Percentiles rank a stretch among this genome's conserved stretches.
These are phyloP conservation scores for Gallinago paraguaiae DNA, from an alignment of 2,113 vertebrate species.

Conservation along the genomic window DNA sequence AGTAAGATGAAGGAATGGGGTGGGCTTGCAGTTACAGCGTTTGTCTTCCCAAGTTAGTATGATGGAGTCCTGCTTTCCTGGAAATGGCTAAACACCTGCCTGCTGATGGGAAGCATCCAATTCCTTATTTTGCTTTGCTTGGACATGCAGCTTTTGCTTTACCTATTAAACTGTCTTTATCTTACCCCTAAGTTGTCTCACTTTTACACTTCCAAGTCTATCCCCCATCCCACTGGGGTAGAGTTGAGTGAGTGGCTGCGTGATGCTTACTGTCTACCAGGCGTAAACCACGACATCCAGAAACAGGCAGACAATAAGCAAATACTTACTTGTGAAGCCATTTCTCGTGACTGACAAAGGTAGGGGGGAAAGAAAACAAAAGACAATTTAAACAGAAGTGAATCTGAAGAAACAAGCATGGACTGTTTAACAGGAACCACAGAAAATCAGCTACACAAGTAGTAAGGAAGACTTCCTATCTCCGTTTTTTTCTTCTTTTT, in stretches of 20 bases:
- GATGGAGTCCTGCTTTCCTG: background rate
- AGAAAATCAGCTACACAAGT: background rate
- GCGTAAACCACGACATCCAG: background rate
- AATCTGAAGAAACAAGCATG: constrained; percentile 4
- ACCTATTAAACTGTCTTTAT: background rate
- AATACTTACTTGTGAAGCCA: constrained; percentile 80
- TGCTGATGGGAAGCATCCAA: background rate
- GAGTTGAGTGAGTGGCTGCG: fast-evolving
- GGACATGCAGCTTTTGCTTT: background rate
- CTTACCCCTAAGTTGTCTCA: background rate
- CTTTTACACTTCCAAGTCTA: background rate
- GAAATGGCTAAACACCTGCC: background rate
- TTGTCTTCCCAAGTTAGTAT: background rate
- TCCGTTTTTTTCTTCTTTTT: background rate
- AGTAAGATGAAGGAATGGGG: background rate
- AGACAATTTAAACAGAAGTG: constrained; percentile 64
- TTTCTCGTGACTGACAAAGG: constrained; percentile 76
- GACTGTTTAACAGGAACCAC: background rate
- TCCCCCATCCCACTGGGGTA: background rate
- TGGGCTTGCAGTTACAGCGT: fast-evolving
- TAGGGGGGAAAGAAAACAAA: constrained; percentile 60
- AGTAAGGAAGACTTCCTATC: background rate
- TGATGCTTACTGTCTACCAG: background rate
- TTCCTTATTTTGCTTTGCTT: background rate
- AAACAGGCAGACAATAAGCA: constrained; percentile 26